Percentiles rank a stretch among this genome's conserved stretches.
Conservation (phyloP, 2,113 vertebrate species). For the Poicephalus gulielmi region DNA sequence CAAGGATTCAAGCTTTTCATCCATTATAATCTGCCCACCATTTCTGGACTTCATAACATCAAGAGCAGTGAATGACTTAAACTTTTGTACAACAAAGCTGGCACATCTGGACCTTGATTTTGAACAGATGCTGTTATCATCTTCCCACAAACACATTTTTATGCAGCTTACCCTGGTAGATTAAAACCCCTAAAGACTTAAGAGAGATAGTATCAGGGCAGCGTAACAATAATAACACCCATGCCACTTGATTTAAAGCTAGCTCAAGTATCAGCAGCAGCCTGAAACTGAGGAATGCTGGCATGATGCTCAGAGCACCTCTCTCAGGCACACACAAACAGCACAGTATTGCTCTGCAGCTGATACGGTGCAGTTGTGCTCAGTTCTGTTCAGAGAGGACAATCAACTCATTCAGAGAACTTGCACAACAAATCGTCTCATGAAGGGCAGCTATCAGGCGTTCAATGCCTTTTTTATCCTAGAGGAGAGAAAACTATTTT, state of each 20-base stretch:
- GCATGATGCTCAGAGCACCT: not conserved
- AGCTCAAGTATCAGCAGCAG: not conserved
- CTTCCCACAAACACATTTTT: not conserved
- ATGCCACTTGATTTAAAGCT: not conserved
- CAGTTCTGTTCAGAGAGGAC: not conserved
- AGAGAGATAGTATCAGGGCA: not conserved
- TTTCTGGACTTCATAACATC: not conserved
- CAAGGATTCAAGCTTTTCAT: not conserved
- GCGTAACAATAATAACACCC: not conserved
- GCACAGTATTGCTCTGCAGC: not conserved
- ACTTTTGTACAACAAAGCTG: not conserved
- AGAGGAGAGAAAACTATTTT: not conserved
- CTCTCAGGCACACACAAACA: not conserved
- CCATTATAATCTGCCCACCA: not conserved
- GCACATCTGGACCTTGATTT: not conserved
- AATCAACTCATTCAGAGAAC: not conserved
- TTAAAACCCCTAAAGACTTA: not conserved
- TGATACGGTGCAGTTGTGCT: rapidly evolving
- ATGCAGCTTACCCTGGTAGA: not conserved
- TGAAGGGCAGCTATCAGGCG: not conserved
- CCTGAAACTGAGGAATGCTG: not conserved
- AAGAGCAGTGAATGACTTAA: not conserved
- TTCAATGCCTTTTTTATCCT: not conserved
- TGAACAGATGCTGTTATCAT: not conserved
- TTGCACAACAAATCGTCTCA: not conserved